These are phyloP conservation scores for Lymantria monacha DNA, from an alignment of 2,888 invertebrate species.

Conservation along the genomic window DNA sequence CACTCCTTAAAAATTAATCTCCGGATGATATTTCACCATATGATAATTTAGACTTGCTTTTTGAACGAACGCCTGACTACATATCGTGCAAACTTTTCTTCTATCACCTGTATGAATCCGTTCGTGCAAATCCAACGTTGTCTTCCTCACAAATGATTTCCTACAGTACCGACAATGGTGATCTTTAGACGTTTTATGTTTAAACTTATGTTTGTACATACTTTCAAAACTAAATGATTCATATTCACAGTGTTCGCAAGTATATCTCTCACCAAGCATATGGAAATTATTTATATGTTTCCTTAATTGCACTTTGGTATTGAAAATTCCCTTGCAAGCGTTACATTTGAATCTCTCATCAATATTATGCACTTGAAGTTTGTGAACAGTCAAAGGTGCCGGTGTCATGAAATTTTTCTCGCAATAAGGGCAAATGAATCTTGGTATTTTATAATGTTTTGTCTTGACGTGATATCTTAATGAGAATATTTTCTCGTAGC, in stretches of 20 bases:
- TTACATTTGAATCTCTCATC: constrained; percentile 64
- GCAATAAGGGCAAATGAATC: constrained; percentile 48
- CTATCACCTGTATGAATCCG: constrained; percentile 67
- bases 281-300: constrained; percentile 64
- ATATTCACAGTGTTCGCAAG: constrained; percentile 61
- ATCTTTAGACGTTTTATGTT: constrained; percentile 65
- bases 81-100: constrained; percentile 58
- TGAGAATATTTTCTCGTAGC: constrained; percentile 47
- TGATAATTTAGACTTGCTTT: constrained; percentile 73
- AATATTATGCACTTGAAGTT: constrained; percentile 52
- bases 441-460: constrained; percentile 56
- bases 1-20: constrained; percentile 48
- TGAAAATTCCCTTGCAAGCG: constrained; percentile 61
- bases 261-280: constrained; percentile 60
- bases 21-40: constrained; percentile 70
- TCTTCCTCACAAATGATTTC: constrained; percentile 66
- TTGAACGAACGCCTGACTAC: constrained; percentile 70
- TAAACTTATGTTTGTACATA: constrained; percentile 64
- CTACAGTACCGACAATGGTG: constrained; percentile 67
- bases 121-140: constrained; percentile 57
- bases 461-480: constrained; percentile 53
- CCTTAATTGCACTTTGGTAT: constrained; percentile 50
- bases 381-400: constrained; percentile 53
- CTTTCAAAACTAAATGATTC: constrained; percentile 54
- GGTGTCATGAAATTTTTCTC: constrained; percentile 50